Evolutionary conservation across 2,113 vertebrate species (phyloP).

Genomic region (human (Homo sapiens)): GRCh38 chr13:57794501-57795000

Average conservation of each 20-base stretch:
- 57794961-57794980: too few relatives aligned
- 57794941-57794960: too few relatives aligned
- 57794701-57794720: not conserved
- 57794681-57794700: not conserved
- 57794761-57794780: not conserved
- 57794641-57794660: not conserved
- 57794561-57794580: not conserved
- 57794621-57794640: not conserved
- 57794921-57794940: too few relatives aligned
- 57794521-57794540: not conserved
- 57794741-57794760: not conserved
- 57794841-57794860: too few relatives aligned
- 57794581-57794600: not conserved
- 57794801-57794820: too few relatives aligned
- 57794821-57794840: too few relatives aligned
- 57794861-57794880: too few relatives aligned
- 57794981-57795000: too few relatives aligned
- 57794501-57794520: too few relatives aligned
- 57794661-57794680: not conserved
- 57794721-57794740: not conserved
- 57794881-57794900: too few relatives aligned
- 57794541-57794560: not conserved
- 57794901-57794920: too few relatives aligned
- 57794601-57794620: not conserved
- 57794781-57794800: too few relatives aligned